Base-by-base conservation (phyloP, 2,113 vertebrate genomes). In the Pycnonotus jocosus region DNA sequence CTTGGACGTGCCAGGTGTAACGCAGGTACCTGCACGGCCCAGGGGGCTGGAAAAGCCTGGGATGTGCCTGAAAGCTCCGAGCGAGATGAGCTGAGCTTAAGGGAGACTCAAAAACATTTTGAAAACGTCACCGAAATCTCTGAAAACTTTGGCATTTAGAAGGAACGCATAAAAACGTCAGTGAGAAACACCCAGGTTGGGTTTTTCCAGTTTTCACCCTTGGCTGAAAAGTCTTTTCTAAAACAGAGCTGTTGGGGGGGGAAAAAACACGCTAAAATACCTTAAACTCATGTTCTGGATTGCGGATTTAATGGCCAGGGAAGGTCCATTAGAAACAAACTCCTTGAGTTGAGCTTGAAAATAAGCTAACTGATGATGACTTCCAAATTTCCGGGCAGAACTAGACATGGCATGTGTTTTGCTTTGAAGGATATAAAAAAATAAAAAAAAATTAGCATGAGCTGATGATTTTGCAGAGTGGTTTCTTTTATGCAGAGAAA, bases 401-500 rank as follows among this genome's bases (percentile, higher is more conserved):
- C 87, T 58, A 28, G 91, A 62, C 81, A 70, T 62, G 90, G 89
- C 74, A 27, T 85, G 66, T 83, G 79, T 85, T 91, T 73, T 79
- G 54, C 68, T 94, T 95, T 93, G 90, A 94, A 85, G 87, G 87
- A 33, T 35, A 53, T 33, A 40, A 81, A 91, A 91, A 79, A 80
- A 73, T 92, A 80, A 93, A 58, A 58, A 58, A 58, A 86, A 86
- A 82, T 56, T 35, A 90, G 68, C 84, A 44, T 87, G 81, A 95
- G 96, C 91, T 87, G 93, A 88, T 97, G 94, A 87, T 94, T 95
- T 94, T 88, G 87, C 81, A 79, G 89, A 92, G 77, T 89, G 78
- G 66, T 95, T 97, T 91, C 90, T 95, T 92, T 95, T 95, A 91
- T 93, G 78, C 85, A 50, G 92, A 90, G 92, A 94, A 96, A 93